Conservation (phyloP, 2,888 invertebrate genomes). For the Lagria hirta region DNA sequence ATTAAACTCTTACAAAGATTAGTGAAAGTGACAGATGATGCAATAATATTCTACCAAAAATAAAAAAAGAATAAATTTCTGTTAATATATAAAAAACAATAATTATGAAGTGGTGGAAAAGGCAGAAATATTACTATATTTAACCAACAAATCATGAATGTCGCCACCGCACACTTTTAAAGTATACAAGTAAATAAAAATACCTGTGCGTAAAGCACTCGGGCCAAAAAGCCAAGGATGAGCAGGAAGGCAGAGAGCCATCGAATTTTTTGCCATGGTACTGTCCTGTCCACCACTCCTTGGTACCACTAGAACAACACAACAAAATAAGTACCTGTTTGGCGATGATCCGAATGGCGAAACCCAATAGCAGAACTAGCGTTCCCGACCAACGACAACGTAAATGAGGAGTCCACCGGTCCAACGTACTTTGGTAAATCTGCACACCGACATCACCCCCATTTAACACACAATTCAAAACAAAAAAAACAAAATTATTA, state of each 20-base stretch:
- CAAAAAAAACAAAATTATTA: conserved; percentile 39
- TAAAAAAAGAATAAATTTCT: too few species aligned
- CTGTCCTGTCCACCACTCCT: conserved; percentile 57
- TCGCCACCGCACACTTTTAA: conserved; percentile 10
- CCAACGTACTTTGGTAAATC: conserved; percentile 82
- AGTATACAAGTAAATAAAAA: conserved; percentile 25
- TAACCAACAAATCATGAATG: conserved; percentile 5
- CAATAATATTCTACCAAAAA: too few species aligned
- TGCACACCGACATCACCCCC: conserved; percentile 45
- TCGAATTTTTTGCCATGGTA: conserved; percentile 53
- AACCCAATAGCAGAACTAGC: conserved; percentile 67
- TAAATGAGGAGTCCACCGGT: conserved; percentile 83
- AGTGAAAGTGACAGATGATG: too few species aligned
- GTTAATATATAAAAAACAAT: too few species aligned
- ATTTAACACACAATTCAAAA: conserved; percentile 1
- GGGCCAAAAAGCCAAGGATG: conserved; percentile 51
- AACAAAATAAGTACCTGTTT: conserved; percentile 67
- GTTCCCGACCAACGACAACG: conserved; percentile 80
- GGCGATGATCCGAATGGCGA: conserved; percentile 78
- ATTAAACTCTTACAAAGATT: too few species aligned
- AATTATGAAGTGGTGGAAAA: conserved; percentile 39
- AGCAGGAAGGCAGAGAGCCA: conserved; percentile 53
- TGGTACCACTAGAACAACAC: conserved; percentile 57
- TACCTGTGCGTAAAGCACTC: conserved; percentile 56
- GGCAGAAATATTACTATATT: conserved; percentile 28